Base-by-base conservation (phyloP, 1,140 invertebrate genomes). In the Vanessa atalanta region DNA sequence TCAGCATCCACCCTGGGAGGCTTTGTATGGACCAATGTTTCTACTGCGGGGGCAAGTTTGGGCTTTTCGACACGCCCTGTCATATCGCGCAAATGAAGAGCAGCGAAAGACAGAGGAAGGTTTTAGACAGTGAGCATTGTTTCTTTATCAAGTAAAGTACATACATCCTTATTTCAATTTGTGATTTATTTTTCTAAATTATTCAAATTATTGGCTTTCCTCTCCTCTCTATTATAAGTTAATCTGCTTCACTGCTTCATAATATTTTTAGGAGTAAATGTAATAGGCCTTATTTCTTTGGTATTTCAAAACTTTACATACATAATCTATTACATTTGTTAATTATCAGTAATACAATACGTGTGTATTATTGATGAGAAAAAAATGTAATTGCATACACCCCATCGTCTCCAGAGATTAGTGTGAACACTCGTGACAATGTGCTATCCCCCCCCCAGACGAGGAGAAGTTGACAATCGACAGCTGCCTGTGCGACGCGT, bases 61-160 rank as follows among this genome's bases (percentile, higher is more conserved):
- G 96, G 0, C 94, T 96, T 0, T 95, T 97, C 65, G 97, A 97
- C 80, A 97, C 96, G 0, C 96, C 96, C 0, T 97, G 97, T 92
- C 97, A 97, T 86, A 95, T 97, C 48, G 96, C 96, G 0, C 96
- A 97, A 87, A 95, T 97, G 87, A 97, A 97, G 83, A 96, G 95
- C 43, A 93, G 94, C 11, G 96, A 97, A 65, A 93, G 96, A 48
- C 96, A 96, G 83, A 95, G 95, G 81, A 96, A 96, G 84, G 96
- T 97, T 51, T 88, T 97, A 74, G 94, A 94, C 61, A 94, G 95
- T 95, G 88, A 93, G 90, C 89, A 65, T 31, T 53, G 0, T 23
- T 57, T 61, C 53, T 48, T 48, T 50, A 26, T 60, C 47, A 63
- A 55, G n/a, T 66, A 64, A 47, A 31, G 15, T n/a, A 50, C 5